A percentile compares a stretch with the other conserved stretches of the same genome.
Conservation (phyloP, 37 sponge, comb jelly and placozoan species). For the Ianthella basta region DNA sequence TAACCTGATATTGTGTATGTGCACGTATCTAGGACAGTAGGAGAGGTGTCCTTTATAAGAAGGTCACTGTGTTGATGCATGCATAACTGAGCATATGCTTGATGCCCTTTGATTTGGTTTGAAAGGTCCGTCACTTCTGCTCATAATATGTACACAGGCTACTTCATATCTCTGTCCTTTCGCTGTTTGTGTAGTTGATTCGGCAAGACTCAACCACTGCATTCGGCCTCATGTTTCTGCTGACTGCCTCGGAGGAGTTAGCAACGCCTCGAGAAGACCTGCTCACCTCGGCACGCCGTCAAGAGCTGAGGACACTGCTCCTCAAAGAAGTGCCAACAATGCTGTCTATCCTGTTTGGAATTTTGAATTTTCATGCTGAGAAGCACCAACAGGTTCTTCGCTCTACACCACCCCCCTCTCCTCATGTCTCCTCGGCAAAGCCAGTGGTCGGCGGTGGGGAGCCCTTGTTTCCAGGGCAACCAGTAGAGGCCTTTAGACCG, state of each 20-base stretch:
- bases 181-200: slow-evolving; percentile 45
- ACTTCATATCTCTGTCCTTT: not conserved
- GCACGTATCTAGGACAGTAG: no score
- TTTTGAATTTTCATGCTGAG: not conserved
- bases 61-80: no score
- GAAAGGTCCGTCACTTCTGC: no score
- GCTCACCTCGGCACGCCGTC: slow-evolving; percentile 54
- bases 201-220: slow-evolving; percentile 19
- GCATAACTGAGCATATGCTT: no score
- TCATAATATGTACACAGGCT: no score
- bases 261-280: slow-evolving; percentile 66
- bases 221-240: slow-evolving; percentile 64
- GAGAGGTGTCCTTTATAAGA: no score
- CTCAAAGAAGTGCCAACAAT: slow-evolving; percentile 38
- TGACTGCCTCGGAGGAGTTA: slow-evolving; percentile 82
- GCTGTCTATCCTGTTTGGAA: not conserved
- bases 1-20: no score
- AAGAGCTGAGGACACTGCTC: slow-evolving; percentile 62
- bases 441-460: not conserved
- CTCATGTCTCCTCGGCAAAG: not conserved
- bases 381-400: not conserved
- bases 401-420: not conserved
- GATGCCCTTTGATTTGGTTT: no score
- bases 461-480: not conserved
- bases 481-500: slow-evolving; percentile 33